These are phyloP conservation scores for Merluccius polli DNA, from an alignment of 2,797 vertebrate species.

Conservation along the genomic window DNA sequence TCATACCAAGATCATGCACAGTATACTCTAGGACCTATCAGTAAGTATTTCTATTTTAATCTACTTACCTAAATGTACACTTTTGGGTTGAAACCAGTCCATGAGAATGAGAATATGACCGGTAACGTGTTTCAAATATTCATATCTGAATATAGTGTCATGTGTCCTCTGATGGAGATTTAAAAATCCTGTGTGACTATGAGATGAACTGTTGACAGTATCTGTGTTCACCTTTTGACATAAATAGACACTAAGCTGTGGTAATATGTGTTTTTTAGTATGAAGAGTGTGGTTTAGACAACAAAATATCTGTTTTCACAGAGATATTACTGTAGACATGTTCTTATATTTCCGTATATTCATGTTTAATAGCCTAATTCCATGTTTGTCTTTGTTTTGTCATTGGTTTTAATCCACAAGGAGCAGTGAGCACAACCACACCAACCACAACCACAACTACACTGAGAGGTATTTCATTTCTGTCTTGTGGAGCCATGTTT, in stretches of 20 bases:
- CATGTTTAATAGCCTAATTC: too few relatives aligned
- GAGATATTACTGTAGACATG: not conserved
- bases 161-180: not conserved
- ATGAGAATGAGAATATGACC: not conserved
- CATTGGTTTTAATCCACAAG: too few relatives aligned
- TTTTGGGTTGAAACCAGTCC: too few relatives aligned
- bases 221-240: not conserved
- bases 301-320: not conserved
- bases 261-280: not conserved
- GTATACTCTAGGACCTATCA: constrained; percentile 1
- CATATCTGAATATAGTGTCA: not conserved
- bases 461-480: too few relatives aligned
- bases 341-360: not conserved
- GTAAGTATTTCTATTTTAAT: constrained; percentile 27
- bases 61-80: not conserved
- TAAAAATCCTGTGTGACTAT: not conserved
- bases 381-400: too few relatives aligned
- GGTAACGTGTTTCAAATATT: not conserved
- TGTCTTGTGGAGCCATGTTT: too few relatives aligned
- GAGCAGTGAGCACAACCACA: too few relatives aligned
- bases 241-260: not conserved
- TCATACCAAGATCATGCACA: accelerated
- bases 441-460: too few relatives aligned
- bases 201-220: too few relatives aligned
- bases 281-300: not conserved